A percentile compares a stretch with the other conserved stretches of the same genome.
These are phyloP conservation scores for Xenopus laevis DNA, from an alignment of 2,113 vertebrate genomes.

Conservation along the genomic window DNA sequence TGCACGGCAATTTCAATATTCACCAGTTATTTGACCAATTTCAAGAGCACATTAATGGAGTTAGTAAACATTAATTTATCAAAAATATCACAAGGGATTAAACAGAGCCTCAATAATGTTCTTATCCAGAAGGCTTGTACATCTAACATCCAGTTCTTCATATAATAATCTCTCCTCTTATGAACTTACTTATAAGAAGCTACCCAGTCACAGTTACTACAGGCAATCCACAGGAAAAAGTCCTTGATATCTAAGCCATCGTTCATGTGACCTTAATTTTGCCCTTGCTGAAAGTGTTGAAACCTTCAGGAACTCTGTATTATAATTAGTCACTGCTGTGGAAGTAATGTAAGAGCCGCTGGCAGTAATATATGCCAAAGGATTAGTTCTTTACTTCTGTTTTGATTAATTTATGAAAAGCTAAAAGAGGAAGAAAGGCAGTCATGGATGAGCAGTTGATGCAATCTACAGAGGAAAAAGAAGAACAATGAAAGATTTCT, in stretches of 20 bases:
- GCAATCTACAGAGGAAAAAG: slow-evolving; percentile 28
- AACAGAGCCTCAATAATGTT: too few species aligned
- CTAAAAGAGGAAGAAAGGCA: slow-evolving; percentile 26
- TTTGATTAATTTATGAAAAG: slow-evolving; percentile 42
- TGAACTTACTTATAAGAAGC: not conserved
- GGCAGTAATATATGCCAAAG: slow-evolving; percentile 38
- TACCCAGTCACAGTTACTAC: slow-evolving; percentile 2
- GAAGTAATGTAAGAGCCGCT: slow-evolving; percentile 40
- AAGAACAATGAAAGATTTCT: slow-evolving; percentile 27
- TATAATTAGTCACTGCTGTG: slow-evolving; percentile 27
- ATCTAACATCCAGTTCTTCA: not conserved
- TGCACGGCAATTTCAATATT: too few species aligned
- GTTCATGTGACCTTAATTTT: slow-evolving; percentile 31
- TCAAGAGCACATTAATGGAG: too few species aligned
- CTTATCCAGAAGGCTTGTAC: not conserved
- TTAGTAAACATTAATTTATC: too few species aligned
- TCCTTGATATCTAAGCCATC: slow-evolving; percentile 27
- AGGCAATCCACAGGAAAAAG: slow-evolving; percentile 19
- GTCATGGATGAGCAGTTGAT: slow-evolving; percentile 36
- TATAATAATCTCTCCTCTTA: slow-evolving; percentile 2
- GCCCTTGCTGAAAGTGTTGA: slow-evolving; percentile 43
- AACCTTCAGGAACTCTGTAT: slow-evolving; percentile 25
- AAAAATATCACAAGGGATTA: too few species aligned
- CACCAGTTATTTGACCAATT: too few species aligned
- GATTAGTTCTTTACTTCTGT: slow-evolving; percentile 36